phyloP scores from a whole-genome alignment of 2,888 invertebrate genomes.

The Tethea ocularis region DNA sequence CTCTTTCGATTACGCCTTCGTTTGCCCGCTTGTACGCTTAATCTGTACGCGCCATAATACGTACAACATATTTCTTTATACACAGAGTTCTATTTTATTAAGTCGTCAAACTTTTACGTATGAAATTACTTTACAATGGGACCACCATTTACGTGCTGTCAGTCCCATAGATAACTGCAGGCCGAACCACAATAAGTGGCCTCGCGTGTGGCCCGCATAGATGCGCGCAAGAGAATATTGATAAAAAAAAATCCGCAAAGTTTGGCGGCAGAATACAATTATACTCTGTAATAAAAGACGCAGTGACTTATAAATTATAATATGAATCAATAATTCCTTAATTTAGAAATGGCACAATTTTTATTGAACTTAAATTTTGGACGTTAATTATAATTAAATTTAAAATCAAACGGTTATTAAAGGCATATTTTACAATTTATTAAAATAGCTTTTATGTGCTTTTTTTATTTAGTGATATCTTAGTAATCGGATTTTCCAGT shows the following conservation, averaged over 20 bases:
- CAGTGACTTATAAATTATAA: constrained; percentile 8
- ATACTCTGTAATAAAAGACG: background rate
- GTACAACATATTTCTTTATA: background rate
- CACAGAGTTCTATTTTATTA: background rate
- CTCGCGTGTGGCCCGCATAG: background rate
- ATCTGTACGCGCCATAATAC: no score
- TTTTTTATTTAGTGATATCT: background rate
- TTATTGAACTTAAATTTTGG: constrained; percentile 40
- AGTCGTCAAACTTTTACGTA: background rate
- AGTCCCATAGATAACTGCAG: no score
- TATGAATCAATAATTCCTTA: constrained; percentile 27
- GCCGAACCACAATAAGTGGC: no score
- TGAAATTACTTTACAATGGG: no score
- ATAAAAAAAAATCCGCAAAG: background rate
- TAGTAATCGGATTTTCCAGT: background rate
- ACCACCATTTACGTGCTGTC: no score
- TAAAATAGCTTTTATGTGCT: no score
- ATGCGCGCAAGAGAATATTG: no score
- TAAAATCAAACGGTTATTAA: background rate
- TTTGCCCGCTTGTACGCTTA: no score
- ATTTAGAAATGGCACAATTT: constrained; percentile 57
- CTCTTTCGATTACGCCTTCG: no score
- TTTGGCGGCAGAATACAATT: background rate
- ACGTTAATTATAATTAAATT: constrained; percentile 16
- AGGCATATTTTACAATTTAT: background rate